Evolutionary conservation across 2,797 vertebrate genomes (phyloP).

Genomic region (Bradypodion pumilum): DNA sequence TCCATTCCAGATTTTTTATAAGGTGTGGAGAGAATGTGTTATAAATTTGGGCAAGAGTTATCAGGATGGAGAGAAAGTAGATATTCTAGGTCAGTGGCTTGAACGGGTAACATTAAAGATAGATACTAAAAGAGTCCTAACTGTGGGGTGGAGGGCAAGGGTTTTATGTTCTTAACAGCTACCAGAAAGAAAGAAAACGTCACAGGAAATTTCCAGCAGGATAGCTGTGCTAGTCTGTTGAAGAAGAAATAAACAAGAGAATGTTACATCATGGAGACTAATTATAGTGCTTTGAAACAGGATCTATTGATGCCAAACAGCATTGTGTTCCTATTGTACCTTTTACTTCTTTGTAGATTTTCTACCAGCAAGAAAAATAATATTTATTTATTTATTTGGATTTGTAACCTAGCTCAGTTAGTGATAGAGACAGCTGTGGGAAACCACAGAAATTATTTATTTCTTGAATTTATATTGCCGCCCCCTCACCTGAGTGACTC

Average conservation of each 20-base stretch:
- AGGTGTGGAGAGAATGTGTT: background rate
- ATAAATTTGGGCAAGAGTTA: background rate
- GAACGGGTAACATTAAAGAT: background rate
- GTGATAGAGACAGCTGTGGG: background rate
- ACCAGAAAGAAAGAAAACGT: background rate
- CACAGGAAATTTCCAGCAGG: background rate
- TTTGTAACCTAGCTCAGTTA: no score
- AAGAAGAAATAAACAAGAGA: background rate
- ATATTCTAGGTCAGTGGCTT: background rate
- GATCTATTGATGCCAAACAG: background rate
- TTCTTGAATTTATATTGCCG: no score
- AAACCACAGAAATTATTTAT: no score
- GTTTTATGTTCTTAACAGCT: background rate
- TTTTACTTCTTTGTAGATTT: background rate
- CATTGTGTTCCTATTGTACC: background rate
- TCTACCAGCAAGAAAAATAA: background rate
- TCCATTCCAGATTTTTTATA: background rate
- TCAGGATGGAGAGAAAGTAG: background rate
- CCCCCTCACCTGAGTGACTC: no score
- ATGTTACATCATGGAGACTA: background rate
- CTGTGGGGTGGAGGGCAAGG: background rate
- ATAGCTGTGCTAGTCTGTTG: background rate
- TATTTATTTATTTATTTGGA: no score
- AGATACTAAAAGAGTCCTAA: background rate
- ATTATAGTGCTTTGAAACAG: background rate